Conservation (phyloP, 2,113 vertebrate species). For the Gambusia affinis region DNA sequence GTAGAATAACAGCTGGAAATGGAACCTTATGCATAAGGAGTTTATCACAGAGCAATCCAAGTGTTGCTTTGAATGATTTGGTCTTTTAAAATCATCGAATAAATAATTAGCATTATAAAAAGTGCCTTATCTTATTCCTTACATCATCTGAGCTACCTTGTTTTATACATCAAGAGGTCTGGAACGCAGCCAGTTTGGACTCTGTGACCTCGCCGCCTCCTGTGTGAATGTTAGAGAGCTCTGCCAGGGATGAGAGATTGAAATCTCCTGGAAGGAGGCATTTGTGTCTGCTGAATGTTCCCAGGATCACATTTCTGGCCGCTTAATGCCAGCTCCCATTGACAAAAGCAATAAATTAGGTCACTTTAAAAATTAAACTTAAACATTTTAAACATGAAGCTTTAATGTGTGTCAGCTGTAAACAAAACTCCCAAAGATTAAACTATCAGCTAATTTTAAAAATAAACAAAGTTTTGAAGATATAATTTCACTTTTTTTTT, state of each 20-base stretch:
- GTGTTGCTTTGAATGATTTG: no score
- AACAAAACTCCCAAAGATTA: not conserved
- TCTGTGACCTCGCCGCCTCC: not conserved
- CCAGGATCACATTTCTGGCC: not conserved
- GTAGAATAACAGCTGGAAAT: not conserved
- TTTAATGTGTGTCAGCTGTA: not conserved
- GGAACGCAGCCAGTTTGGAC: not conserved
- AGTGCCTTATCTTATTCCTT: no score
- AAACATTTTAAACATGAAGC: not conserved
- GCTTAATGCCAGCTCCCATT: not conserved
- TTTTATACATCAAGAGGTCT: not conserved
- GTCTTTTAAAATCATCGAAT: no score
- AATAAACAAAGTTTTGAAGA: not conserved
- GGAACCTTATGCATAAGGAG: no score
- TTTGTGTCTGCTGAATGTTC: not conserved
- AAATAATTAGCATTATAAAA: no score
- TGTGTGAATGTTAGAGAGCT: not conserved
- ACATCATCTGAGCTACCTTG: not conserved
- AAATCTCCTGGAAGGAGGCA: not conserved
- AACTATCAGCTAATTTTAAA: not conserved
- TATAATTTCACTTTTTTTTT: not conserved
- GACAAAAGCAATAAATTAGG: not conserved
- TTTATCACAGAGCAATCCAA: no score
- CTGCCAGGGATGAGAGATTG: not conserved
- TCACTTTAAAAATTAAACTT: not conserved